Evolutionary conservation across 2,888 invertebrate genomes (phyloP), one percentile per base, ranked within the genome.

Genomic region (Troglohyphantes excavatus): DNA sequence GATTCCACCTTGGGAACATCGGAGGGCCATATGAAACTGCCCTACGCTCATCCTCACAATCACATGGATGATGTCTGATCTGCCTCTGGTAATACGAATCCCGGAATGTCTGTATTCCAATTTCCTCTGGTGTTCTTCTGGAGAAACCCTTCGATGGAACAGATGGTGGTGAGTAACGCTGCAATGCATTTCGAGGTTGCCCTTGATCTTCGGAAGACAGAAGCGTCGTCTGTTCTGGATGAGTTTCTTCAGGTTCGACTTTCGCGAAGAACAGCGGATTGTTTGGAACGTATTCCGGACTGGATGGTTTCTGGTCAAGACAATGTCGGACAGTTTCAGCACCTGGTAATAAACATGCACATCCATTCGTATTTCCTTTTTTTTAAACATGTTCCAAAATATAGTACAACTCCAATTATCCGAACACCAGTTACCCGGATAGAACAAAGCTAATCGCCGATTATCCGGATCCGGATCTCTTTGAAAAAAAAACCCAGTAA

Each of bases 201-300:
- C 5, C 21, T 26, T 23, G 39, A 39, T 17, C 21, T 65, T 63
- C 39, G 19, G 39, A 0, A 43, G 5, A 13, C 17, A 3, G 6
- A 72, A 17, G n/a, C 26, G 17, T 2, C 5, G 53, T 72, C 46
- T 2, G 43, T 65, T 65, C 61, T 61, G 61, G n/a, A 3, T 59
- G 19, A 3, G 33, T 53, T 53, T 72, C 39, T 7, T 33, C 61
- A 23, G 70, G 11, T 0, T 53, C 17, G 53, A n/a, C n/a, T 6
- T 86, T 46, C 0, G 70, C 1, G 17, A 85, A 76, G 29, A 27
- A 86, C 21, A 72, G 70, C 1, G 86, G 86, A 39, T 86, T 86
- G 23, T 86, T 86, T 29, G 86, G 86, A 72, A 86, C 23, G 23
- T 86, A 86, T 21, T 63, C 86, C 0, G 86, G 63, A 65, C 63